Evolutionary conservation across 2,113 vertebrate genomes (phyloP), one percentile per base, ranked within the genome.

Genomic region (Oxyura jamaicensis): DNA sequence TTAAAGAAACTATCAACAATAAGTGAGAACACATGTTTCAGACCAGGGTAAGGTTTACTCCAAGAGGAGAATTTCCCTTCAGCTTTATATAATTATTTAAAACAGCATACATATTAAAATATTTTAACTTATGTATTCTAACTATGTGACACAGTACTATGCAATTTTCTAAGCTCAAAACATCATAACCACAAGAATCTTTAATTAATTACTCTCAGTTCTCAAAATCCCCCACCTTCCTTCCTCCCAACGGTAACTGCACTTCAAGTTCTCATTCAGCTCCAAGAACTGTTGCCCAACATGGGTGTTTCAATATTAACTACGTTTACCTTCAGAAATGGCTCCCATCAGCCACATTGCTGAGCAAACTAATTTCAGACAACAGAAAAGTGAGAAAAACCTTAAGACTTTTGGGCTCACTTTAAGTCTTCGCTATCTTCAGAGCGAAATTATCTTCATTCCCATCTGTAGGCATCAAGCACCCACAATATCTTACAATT

Each of bases 1-100:
- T 81, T 94, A 92, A 95, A 93, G 91, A 91, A 88, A 39, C 85
- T 81, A 93, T 92, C 90, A 88, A 95, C 83, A 92, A 29, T 97
- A 94, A 96, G 83, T 90, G 69, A 92, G 90, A 97, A 96, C 93
- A 95, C 36, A 91, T 94, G 91, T 95, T 91, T 58, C 83, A 88
- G 90, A 88, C 68, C 65, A 88, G 87, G 83, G 60, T 67, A 91
- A 94, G 95, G 86, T 95, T 94, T 95, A 95, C 67, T 91, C 60
- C 83, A 88, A 79, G 65, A 91, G 76, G 69, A 62, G 96, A 90
- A 96, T 92, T 22, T 94, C 92, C 86, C 69, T 93, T 93, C 62
- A 83, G 86, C 66, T 94, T 90, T 39, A 91, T n/a, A 31, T 60
- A 90, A 92, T 82, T 65, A 91, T 90, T 95, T 93, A 72, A 65